Evolutionary conservation across 2,113 vertebrate genomes (phyloP).

Genomic region (Scytalopus superciliaris): DNA sequence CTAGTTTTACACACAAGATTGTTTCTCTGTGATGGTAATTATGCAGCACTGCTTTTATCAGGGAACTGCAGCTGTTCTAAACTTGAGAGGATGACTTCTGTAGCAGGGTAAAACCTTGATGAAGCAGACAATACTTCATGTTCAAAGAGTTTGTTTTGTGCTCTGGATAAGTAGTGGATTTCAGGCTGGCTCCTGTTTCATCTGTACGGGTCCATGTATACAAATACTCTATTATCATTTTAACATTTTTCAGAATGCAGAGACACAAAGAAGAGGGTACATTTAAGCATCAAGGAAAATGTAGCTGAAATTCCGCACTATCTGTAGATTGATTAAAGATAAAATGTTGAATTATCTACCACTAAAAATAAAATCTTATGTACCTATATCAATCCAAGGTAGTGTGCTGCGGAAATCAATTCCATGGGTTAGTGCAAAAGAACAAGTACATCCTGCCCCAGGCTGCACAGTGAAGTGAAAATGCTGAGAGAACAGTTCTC

Average conservation of each 20-base stretch:
- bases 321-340: not conserved
- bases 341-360: not conserved
- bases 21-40: not conserved
- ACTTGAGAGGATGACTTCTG: not conserved
- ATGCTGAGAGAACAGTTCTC: not conserved
- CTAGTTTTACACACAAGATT: not conserved
- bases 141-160: not conserved
- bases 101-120: not conserved
- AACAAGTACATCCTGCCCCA: not conserved
- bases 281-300: not conserved
- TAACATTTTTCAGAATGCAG: not conserved
- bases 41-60: not conserved
- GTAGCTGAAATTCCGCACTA: not conserved
- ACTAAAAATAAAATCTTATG: not conserved
- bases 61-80: not conserved
- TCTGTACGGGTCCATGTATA: not conserved
- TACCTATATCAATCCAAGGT: not conserved
- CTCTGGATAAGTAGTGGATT: not conserved
- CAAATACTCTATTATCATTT: not conserved
- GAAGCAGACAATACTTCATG: not conserved
- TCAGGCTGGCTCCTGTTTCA: not conserved
- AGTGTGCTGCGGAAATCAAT: not conserved
- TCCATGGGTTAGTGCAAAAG: not conserved
- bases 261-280: not conserved
- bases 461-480: not conserved